Percentiles rank a stretch among this genome's conserved stretches.
phyloP scores from a whole-genome alignment of 2,888 invertebrate species.

The Amphipoea oculea region DNA sequence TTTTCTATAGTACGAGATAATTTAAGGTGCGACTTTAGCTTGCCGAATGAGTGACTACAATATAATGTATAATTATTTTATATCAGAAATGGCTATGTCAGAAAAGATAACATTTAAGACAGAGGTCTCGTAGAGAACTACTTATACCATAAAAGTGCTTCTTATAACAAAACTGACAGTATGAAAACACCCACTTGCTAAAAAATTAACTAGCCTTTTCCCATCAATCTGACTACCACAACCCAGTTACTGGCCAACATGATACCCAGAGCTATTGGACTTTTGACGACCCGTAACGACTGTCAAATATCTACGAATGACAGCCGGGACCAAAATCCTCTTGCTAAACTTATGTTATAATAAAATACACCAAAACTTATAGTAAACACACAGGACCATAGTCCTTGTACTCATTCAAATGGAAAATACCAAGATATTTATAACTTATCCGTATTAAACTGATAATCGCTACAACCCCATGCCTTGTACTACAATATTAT shows the following conservation, averaged over 20 bases:
- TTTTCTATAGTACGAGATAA: neutral
- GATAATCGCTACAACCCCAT: slow-evolving; percentile 14
- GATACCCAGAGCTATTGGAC: no score
- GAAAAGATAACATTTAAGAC: no score
- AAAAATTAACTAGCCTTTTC: no score
- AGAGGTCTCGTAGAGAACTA: neutral
- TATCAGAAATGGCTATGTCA: neutral
- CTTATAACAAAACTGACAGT: neutral
- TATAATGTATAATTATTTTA: neutral
- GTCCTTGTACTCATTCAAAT: neutral
- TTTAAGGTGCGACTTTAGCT: neutral
- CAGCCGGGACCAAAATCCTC: neutral
- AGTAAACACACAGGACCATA: neutral
- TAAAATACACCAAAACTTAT: neutral
- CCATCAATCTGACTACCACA: no score
- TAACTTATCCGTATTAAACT: neutral
- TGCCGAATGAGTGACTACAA: neutral
- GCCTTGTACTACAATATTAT: slow-evolving; percentile 34
- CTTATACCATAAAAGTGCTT: neutral
- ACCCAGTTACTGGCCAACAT: no score
- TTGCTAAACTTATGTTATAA: neutral
- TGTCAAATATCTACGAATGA: neutral
- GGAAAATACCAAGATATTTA: neutral
- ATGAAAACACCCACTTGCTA: neutral
- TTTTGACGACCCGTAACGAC: no score